Evolutionary conservation across 1,140 invertebrate species (phyloP).

Genomic region (Megalopta genalis): DNA sequence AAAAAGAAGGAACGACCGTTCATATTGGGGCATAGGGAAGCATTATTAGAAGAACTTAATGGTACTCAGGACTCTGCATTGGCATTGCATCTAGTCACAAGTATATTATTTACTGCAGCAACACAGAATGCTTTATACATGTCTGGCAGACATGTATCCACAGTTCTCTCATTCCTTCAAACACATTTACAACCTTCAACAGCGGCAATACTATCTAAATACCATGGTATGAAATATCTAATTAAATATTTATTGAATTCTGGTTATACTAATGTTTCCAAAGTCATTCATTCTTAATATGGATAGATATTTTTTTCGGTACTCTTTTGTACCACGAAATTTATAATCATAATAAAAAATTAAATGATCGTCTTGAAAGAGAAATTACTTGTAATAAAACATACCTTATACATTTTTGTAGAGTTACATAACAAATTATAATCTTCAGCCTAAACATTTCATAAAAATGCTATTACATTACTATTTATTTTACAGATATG

Average conservation of each 20-base stretch:
- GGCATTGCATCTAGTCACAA: conserved; percentile 89
- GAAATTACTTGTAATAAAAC: no score
- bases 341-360: no score
- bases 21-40: conserved; percentile 88
- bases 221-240: conserved; percentile 85
- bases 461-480: conserved; percentile 11
- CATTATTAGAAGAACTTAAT: conserved; percentile 89
- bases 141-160: conserved; percentile 93
- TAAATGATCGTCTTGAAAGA: no score
- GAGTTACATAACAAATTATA: no score
- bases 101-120: conserved; percentile 90
- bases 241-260: not conserved
- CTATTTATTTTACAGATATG: conserved; percentile 75
- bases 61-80: conserved; percentile 88
- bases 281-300: no score
- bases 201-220: conserved; percentile 83
- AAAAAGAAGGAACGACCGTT: conserved; percentile 91
- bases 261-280: no score
- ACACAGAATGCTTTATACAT: conserved; percentile 92
- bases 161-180: conserved; percentile 88
- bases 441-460: not conserved
- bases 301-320: no score
- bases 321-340: no score
- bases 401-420: no score
- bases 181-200: conserved; percentile 84